Base-by-base conservation (phyloP, 35 echinoderm and acorn worm genomes). In the Apostichopus japonicus region DNA sequence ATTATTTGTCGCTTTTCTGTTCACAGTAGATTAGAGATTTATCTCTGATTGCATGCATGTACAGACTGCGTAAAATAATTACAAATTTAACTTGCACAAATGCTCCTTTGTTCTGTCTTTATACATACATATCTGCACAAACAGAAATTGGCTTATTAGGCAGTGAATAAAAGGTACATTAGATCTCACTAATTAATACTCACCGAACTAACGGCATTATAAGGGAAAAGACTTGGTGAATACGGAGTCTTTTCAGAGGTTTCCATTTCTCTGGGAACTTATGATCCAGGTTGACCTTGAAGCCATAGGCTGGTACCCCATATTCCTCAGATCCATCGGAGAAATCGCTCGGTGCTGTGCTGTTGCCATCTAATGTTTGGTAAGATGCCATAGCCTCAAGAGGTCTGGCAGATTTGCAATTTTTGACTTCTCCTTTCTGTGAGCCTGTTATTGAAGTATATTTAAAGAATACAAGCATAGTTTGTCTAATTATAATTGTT, bases 251-350 rank as follows among this genome's bases (percentile, higher is more conserved):
- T 79, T 78, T 96, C 53, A 98, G 65, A 17, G 97, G 93, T 10
- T 87, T 78, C 94, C 97, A 94, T 83, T 98, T 96, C 25, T 98
- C 97, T 25, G 86, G 93, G 83, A 96, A 98, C 71, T 94, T 86
- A 77, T 98, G 94, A 93, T 98, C 93, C 10, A 98, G 92, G 10
- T 87, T 75, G 11, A 96, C 93, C 79, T 87, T 84, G 92, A 93
- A 98, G 17, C 94, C 92, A 92, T 87, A 96, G 54, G 80, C 79
- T 4, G 97, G 94, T 62, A 98, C 80, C 0, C 96, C 93, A 77
- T 90, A 33, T 21, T 92, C 78, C n/a, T 86, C 91, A 72, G 81
- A 23, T 6, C 81, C 81, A 84, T 84, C 81, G 21, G 81, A 84
- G 81, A 57, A 84, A 84, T 84, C 81, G 24, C 81, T 84, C 2